Evolutionary conservation across 2,797 vertebrate species (phyloP).

Genomic region (Semaprochilodus insignis): DNA sequence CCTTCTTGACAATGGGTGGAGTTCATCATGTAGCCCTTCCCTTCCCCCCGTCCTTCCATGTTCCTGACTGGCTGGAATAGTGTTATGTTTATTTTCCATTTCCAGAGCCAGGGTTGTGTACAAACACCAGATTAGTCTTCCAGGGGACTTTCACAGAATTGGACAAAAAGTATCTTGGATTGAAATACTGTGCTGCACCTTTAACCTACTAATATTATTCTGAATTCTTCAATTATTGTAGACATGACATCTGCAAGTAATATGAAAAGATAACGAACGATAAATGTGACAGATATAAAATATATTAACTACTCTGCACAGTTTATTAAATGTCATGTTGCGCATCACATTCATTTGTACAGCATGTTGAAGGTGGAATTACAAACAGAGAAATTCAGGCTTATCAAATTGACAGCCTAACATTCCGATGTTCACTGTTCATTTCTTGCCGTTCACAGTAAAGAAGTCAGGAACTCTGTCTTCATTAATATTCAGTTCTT

Average conservation of each 20-base stretch:
- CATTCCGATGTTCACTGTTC: not conserved
- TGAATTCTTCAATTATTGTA: too few relatives aligned
- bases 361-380: not conserved
- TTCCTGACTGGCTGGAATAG: too few relatives aligned
- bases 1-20: too few relatives aligned
- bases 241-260: not conserved
- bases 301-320: not conserved
- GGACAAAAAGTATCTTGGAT: too few relatives aligned
- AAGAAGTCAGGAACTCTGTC: not conserved
- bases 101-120: too few relatives aligned
- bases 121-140: too few relatives aligned
- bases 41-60: too few relatives aligned
- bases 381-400: slow-evolving; percentile 17
- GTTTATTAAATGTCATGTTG: slow-evolving; percentile 45
- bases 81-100: too few relatives aligned
- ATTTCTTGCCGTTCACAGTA: not conserved
- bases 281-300: not conserved
- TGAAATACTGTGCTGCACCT: too few relatives aligned
- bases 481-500: not conserved
- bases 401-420: not conserved
- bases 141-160: too few relatives aligned
- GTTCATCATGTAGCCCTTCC: too few relatives aligned
- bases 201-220: not conserved
- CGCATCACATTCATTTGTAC: slow-evolving; percentile 42
- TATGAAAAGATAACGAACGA: not conserved